Percentiles rank a stretch among this genome's conserved stretches.
Conservation (phyloP, 2,797 vertebrate species). For the Octomys mimax region DNA sequence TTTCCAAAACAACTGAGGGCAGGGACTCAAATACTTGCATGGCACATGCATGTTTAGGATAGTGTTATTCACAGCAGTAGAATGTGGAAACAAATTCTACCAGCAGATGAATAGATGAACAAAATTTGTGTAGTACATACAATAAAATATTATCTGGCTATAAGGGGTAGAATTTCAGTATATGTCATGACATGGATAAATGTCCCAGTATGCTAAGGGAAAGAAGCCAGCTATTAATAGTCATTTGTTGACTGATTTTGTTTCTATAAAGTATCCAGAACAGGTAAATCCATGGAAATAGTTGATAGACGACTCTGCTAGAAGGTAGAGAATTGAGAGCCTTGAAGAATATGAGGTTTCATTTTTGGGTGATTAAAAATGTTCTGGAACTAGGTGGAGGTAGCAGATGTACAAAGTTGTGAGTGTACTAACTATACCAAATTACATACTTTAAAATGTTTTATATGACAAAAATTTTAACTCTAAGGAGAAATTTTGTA, state of each 20-base stretch:
- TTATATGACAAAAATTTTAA: neutral
- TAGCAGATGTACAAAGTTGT: too few species aligned
- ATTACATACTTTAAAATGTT: neutral
- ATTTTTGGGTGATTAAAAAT: neutral
- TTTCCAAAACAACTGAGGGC: neutral
- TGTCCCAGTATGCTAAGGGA: neutral
- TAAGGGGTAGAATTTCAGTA: neutral
- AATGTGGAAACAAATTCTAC: neutral
- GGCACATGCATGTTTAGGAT: neutral
- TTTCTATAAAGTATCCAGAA: neutral
- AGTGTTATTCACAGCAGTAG: neutral
- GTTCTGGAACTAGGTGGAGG: neutral
- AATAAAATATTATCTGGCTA: neutral
- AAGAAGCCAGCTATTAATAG: neutral
- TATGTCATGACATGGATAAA: neutral
- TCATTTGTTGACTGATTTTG: neutral
- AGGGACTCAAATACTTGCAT: neutral
- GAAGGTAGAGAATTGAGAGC: rapidly evolving
- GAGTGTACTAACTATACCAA: neutral
- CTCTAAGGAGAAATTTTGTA: neutral
- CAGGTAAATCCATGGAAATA: neutral
- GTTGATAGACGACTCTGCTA: neutral
- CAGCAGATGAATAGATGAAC: neutral
- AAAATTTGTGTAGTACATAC: neutral
- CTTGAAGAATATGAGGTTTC: neutral